phyloP scores from a whole-genome alignment of 2,113 vertebrate species.

The Halichoerus grypus region DNA sequence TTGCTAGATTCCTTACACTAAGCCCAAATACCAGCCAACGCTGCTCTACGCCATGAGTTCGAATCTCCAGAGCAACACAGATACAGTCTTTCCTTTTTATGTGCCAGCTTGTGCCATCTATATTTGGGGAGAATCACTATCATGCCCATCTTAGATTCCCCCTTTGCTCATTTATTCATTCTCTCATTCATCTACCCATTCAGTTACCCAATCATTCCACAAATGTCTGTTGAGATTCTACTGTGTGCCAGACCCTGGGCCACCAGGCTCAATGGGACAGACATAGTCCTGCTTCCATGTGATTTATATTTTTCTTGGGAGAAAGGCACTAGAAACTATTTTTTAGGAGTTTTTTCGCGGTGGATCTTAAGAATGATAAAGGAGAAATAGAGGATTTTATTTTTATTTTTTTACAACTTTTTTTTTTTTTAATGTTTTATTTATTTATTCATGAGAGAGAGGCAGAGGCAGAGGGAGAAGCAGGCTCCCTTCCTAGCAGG shows the following conservation, averaged over 20 bases:
- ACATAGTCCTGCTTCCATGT: background rate
- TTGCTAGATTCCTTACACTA: background rate
- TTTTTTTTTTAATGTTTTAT: no score
- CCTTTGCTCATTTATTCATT: background rate
- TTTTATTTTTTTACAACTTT: no score
- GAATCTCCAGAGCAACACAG: background rate
- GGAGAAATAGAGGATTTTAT: background rate
- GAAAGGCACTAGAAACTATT: background rate
- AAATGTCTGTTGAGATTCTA: background rate
- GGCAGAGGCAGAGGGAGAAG: no score
- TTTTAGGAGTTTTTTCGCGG: background rate
- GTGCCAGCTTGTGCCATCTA: no score
- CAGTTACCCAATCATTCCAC: background rate
- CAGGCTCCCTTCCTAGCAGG: no score
- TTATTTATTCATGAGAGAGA: no score
- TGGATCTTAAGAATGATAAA: constrained; percentile 16
- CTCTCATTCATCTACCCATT: background rate
- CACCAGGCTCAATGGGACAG: background rate
- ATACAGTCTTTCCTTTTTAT: background rate
- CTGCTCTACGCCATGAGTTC: background rate
- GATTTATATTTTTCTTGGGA: background rate
- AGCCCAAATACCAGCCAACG: background rate
- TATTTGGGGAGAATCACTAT: background rate
- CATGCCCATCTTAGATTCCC: background rate
- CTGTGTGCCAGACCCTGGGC: no score